Base-by-base conservation (phyloP, 2,113 vertebrate genomes). In the Gambusia affinis region DNA sequence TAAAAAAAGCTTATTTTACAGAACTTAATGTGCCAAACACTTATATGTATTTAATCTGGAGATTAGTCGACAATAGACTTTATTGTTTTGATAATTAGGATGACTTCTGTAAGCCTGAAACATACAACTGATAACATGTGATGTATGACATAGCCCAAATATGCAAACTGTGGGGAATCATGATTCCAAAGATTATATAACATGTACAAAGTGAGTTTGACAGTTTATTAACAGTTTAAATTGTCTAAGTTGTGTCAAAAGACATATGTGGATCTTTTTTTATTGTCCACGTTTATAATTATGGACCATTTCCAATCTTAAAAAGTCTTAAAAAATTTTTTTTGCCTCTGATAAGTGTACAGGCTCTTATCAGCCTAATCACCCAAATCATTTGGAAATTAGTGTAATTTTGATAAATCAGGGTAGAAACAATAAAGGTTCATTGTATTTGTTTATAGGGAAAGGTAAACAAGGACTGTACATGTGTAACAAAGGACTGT, bases 401-500 rank as follows among this genome's bases (percentile, higher is more conserved):
- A 72, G 30, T 78, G 87, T 19, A 64, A 77, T 83, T 72, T 76
- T 12, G 35, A 86, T 75, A 72, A 70, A 80, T 82, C 62, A 73
- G 67, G 80, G 61, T 64, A 70, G 67, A 80, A 33, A 73, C 72
- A 75, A 19, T 75, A 31, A 22, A 37, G 33, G 60, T 84, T 77
- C 68, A 39, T 85, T 81, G 69, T 51, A 86, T 90, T 89, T 88
- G 70, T 85, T 15, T 83, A 57, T 83, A 64, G 84, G 2, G 83
- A 81, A 33, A 75, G 72, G 84, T 51, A 80, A 78, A 90, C 83
- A 64, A 71, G 79, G 87, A 92, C 83, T 93, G 91, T 93, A 93
- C 82, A 93, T 93, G 90, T 93, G 92, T 93, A 92, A 91, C 88
- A 91, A 93, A 92, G 86, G 88, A 93, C 91, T 93, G 92, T 93